A percentile compares a stretch with the other conserved stretches of the same genome.
These are phyloP conservation scores for Heliornis fulica DNA, from an alignment of 2,113 vertebrate species.

Conservation along the genomic window DNA sequence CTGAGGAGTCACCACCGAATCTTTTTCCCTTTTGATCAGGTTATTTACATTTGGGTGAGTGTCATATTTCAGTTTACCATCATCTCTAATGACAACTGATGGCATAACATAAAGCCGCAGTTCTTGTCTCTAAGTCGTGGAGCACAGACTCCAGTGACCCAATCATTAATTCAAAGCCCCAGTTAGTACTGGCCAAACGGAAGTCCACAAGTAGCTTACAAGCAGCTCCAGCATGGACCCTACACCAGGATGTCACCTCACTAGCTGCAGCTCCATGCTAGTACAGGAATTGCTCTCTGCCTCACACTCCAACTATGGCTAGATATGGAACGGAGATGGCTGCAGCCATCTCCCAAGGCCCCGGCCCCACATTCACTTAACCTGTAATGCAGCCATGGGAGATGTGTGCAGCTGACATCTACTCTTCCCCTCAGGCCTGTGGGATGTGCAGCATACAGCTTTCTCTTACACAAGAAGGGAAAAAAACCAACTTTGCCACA, in stretches of 20 bases:
- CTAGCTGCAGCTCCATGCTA: not conserved
- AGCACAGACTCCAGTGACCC: not conserved
- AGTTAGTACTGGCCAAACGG: not conserved
- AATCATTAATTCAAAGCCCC: not conserved
- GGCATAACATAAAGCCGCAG: not conserved
- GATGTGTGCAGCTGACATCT: not conserved
- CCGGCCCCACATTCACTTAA: not conserved
- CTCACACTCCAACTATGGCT: not conserved
- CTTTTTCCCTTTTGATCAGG: not conserved
- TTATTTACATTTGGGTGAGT: not conserved
- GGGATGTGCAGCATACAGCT: not conserved
- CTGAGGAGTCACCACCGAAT: not conserved
- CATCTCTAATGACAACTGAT: not conserved
- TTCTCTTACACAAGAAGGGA: not conserved
- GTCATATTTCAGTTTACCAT: not conserved
- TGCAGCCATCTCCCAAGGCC: not conserved
- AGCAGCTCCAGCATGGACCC: not conserved
- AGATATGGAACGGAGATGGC: rapidly evolving
- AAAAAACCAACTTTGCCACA: not conserved
- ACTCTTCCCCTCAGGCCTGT: not conserved
- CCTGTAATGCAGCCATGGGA: not conserved
- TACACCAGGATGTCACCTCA: not conserved
- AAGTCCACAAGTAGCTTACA: not conserved
- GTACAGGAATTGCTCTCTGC: not conserved
- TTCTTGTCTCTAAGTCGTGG: not conserved